phyloP scores from a whole-genome alignment of 2,888 invertebrate species.

The Leucania comma region DNA sequence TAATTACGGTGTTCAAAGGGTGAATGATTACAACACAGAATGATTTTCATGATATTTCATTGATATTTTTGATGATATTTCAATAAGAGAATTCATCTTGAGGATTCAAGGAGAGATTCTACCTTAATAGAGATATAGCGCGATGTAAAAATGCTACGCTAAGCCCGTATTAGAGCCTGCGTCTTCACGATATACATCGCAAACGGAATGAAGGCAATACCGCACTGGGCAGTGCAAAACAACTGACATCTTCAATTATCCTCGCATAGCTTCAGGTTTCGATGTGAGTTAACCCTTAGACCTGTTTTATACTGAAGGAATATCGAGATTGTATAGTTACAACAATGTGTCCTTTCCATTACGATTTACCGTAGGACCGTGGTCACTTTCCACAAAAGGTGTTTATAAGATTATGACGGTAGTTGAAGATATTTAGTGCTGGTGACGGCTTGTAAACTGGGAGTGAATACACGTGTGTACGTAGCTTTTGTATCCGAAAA shows the following conservation, averaged over 20 bases:
- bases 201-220: too few species aligned
- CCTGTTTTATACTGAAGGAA: neutral
- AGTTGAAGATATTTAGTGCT: neutral
- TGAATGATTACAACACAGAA: too few species aligned
- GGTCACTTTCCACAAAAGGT: neutral
- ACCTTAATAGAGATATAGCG: too few species aligned
- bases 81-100: too few species aligned
- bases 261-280: neutral
- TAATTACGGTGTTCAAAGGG: too few species aligned
- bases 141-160: neutral
- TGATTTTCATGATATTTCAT: too few species aligned
- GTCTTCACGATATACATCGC: neutral
- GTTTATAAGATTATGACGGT: neutral
- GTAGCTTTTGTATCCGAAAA: too few species aligned
- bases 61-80: too few species aligned
- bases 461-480: too few species aligned
- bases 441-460: neutral
- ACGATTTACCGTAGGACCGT: neutral
- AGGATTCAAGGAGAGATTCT: too few species aligned
- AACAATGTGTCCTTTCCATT: conserved; percentile 1
- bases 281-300: neutral
- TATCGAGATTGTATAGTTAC: neutral
- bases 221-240: neutral
- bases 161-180: too few species aligned
- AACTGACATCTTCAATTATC: too few species aligned